These are phyloP conservation scores for Strongylocentrotus purpuratus DNA, from an alignment of 35 echinoderm and acorn worm species.

Conservation along the genomic window DNA sequence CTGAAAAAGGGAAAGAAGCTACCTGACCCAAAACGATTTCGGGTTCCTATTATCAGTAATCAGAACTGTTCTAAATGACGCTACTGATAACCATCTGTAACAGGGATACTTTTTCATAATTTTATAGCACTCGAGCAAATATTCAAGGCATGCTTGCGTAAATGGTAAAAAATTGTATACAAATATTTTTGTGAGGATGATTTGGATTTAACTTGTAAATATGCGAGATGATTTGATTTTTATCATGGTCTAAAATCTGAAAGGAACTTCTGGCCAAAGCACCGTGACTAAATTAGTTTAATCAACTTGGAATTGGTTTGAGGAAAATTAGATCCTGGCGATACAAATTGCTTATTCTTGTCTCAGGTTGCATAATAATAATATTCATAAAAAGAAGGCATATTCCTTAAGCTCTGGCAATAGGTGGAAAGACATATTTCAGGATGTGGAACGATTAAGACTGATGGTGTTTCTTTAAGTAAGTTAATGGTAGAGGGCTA, in stretches of 20 bases:
- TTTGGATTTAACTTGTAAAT: background rate
- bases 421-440: background rate
- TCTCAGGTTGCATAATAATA: background rate
- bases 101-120: background rate
- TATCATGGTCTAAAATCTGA: background rate
- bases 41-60: background rate
- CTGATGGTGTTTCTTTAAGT: background rate
- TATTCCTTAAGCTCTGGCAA: background rate
- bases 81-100: background rate
- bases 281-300: background rate
- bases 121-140: background rate
- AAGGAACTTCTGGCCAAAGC: background rate
- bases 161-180: background rate
- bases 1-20: background rate
- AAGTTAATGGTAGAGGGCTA: background rate
- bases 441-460: background rate
- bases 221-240: background rate
- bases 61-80: background rate
- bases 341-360: constrained; percentile 4
- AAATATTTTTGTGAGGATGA: background rate
- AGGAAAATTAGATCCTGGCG: background rate
- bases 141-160: background rate
- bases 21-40: constrained; percentile 25
- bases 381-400: background rate
- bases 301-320: background rate